A percentile compares a stretch with the other conserved stretches of the same genome.
phyloP scores from a whole-genome alignment of 1,140 invertebrate genomes.

The Drosophila takahashii region DNA sequence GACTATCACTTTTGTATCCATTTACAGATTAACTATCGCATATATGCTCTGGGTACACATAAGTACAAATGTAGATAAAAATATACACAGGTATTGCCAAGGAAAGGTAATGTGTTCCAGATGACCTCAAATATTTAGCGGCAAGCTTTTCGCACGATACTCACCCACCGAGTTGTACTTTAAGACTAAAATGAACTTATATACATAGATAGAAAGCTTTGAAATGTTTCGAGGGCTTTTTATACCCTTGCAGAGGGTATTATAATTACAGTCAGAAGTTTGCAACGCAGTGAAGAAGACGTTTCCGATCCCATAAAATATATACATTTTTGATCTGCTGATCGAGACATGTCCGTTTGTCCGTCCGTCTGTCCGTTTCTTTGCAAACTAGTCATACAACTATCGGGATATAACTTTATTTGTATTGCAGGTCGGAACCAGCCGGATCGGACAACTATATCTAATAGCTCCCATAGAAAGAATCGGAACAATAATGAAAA shows the following conservation, averaged over 20 bases:
- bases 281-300: too few relatives aligned
- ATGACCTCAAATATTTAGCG: slow-evolving; percentile 70
- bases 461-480: too few relatives aligned
- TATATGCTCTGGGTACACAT: slow-evolving; percentile 18
- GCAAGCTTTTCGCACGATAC: slow-evolving; percentile 57
- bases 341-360: too few relatives aligned
- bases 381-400: too few relatives aligned
- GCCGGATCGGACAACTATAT: too few relatives aligned
- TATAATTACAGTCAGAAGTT: too few relatives aligned
- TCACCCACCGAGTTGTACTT: slow-evolving; percentile 67
- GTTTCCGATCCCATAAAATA: too few relatives aligned
- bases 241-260: neutral
- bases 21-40: slow-evolving; percentile 29
- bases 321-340: too few relatives aligned
- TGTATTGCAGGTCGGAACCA: too few relatives aligned
- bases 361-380: too few relatives aligned
- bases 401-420: too few relatives aligned
- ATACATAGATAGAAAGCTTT: slow-evolving; percentile 56
- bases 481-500: too few relatives aligned
- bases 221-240: slow-evolving; percentile 35
- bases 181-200: slow-evolving; percentile 68
- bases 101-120: slow-evolving; percentile 24
- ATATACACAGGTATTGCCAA: slow-evolving; percentile 44
- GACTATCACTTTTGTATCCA: slow-evolving; percentile 17
- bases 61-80: slow-evolving; percentile 32